Evolutionary conservation across 2,888 invertebrate species (phyloP).

Genomic region (Pseudococcus longispinus): DNA sequence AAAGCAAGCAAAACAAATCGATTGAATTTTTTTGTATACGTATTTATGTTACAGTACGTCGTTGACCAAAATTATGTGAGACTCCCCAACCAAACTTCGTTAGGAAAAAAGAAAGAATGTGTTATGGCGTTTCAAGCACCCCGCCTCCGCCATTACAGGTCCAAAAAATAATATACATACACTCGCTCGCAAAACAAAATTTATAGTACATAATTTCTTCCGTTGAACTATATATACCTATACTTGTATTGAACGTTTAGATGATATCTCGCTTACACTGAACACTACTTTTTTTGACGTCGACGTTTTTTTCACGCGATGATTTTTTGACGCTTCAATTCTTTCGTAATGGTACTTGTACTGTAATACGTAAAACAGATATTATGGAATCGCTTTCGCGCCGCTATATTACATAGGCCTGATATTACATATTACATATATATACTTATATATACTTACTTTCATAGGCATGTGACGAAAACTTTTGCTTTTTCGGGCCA

Average conservation of each 20-base stretch:
- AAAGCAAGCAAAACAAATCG: neutral
- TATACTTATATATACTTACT: neutral
- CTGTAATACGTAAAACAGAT: neutral
- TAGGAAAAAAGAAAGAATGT: slow-evolving; percentile 64
- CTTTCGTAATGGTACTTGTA: neutral
- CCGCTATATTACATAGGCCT: neutral
- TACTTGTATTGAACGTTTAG: slow-evolving; percentile 36
- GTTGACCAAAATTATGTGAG: slow-evolving; percentile 54
- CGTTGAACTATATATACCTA: slow-evolving; percentile 27
- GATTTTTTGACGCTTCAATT: slow-evolving; percentile 23
- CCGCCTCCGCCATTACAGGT: slow-evolving; percentile 83
- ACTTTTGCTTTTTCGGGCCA: slow-evolving; percentile 3
- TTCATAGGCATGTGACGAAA: slow-evolving; percentile 9
- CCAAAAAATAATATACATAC: slow-evolving; percentile 62
- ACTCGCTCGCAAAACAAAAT: slow-evolving; percentile 43
- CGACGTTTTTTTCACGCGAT: slow-evolving; percentile 28
- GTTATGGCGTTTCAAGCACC: slow-evolving; percentile 71
- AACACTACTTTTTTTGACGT: slow-evolving; percentile 2
- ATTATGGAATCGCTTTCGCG: neutral
- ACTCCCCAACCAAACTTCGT: slow-evolving; percentile 50
- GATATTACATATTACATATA: neutral
- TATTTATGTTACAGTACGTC: slow-evolving; percentile 52
- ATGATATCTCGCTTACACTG: slow-evolving; percentile 29
- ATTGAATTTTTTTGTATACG: slow-evolving; percentile 26
- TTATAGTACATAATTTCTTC: slow-evolving; percentile 40